A percentile compares a stretch with the other conserved stretches of the same genome.
Conservation (phyloP, 2,888 invertebrate genomes). For the Gonocerus acuteangulatus region DNA sequence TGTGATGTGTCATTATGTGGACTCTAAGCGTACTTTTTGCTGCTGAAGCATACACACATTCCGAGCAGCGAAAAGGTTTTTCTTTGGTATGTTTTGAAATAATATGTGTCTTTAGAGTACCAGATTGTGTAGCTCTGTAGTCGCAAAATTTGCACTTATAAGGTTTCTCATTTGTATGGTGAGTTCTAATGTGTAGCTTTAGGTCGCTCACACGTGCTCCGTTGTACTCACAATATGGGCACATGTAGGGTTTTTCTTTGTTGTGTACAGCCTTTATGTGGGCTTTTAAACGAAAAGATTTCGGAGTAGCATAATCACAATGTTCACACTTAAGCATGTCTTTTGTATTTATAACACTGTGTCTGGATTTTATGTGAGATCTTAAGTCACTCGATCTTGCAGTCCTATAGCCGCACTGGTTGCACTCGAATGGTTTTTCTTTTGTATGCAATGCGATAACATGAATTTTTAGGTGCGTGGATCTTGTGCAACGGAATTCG, state of each 20-base stretch:
- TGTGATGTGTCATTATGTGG: slow-evolving; percentile 12
- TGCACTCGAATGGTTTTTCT: background rate
- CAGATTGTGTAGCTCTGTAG: background rate
- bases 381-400: background rate
- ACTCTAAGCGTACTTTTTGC: background rate
- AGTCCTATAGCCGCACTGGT: background rate
- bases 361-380: background rate
- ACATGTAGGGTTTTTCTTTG: slow-evolving; percentile 11
- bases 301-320: slow-evolving; percentile 1
- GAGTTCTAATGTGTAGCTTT: slow-evolving; percentile 6
- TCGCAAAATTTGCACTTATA: slow-evolving; percentile 10
- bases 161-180: slow-evolving; percentile 9
- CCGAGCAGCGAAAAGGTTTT: slow-evolving; percentile 5
- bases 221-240: background rate
- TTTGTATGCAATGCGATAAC: background rate
- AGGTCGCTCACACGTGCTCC: background rate
- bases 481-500: background rate
- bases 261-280: background rate
- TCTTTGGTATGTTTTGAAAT: slow-evolving; percentile 5
- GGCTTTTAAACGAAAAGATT: background rate
- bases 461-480: background rate
- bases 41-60: slow-evolving; percentile 3
- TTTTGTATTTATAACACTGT: background rate
- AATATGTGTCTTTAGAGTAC: slow-evolving; percentile 7
- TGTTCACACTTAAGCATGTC: background rate